Evolutionary conservation across 2,797 vertebrate genomes (phyloP).

Genomic region (Glossophaga mutica): DNA sequence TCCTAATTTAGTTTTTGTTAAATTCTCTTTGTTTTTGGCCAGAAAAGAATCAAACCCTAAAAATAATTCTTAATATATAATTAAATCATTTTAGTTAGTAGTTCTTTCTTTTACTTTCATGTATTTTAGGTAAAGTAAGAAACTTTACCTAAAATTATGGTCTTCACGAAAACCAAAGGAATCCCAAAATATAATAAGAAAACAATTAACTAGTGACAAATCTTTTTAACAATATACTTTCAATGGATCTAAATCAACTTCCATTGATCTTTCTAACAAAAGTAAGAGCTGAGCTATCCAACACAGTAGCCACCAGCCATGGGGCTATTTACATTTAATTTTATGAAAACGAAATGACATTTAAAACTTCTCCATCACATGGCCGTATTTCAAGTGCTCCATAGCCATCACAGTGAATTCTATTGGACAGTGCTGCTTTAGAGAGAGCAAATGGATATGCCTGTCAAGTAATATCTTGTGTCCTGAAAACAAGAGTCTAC

Average conservation of each 20-base stretch:
- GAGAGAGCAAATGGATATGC: neutral
- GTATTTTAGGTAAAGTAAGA: neutral
- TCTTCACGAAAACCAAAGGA: neutral
- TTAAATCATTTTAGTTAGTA: neutral
- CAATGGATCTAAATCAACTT: neutral
- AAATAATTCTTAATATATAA: conserved; percentile 3
- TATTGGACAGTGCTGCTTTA: neutral
- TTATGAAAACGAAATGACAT: neutral
- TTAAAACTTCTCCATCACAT: neutral
- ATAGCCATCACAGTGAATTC: neutral
- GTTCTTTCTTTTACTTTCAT: neutral
- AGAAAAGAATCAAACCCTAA: neutral
- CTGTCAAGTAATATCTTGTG: neutral
- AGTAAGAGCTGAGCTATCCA: neutral
- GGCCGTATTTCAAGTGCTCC: neutral
- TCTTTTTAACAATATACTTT: neutral
- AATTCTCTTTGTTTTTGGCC: neutral
- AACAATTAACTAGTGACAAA: neutral
- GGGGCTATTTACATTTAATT: neutral
- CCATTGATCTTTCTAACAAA: neutral
- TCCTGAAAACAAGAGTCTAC: neutral
- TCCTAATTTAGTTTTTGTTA: neutral
- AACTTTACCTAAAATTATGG: neutral
- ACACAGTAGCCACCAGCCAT: neutral
- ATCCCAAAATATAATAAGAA: neutral